These are phyloP conservation scores for Muscicapa striata DNA, from an alignment of 2,797 vertebrate species.

Conservation along the genomic window DNA sequence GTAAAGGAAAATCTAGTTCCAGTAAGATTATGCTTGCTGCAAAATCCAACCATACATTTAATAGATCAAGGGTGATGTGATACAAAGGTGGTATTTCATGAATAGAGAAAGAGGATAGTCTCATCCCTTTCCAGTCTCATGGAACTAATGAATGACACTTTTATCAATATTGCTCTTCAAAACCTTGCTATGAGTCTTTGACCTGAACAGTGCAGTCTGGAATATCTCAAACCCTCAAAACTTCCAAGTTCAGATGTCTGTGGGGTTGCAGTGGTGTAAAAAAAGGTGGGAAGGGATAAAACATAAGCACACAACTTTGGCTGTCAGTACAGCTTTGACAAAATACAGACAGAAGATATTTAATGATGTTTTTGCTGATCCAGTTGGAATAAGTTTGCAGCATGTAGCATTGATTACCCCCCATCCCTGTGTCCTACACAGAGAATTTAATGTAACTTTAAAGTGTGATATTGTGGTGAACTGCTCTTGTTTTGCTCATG, in stretches of 20 bases:
- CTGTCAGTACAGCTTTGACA: background rate
- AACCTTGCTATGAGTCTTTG: background rate
- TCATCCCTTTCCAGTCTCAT: background rate
- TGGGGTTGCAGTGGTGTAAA: background rate
- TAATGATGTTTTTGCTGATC: background rate
- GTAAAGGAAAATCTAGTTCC: background rate
- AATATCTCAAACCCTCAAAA: background rate
- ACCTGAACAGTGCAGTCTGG: background rate
- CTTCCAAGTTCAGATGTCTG: background rate
- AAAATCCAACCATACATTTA: background rate
- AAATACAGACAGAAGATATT: background rate
- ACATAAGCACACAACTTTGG: background rate
- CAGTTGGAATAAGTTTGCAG: background rate
- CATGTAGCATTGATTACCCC: background rate
- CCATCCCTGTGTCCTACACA: accelerated
- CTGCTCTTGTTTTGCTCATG: background rate
- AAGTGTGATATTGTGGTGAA: background rate
- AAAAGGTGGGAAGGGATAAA: background rate
- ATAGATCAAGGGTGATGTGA: background rate
- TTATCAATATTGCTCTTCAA: background rate
- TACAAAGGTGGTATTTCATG: background rate
- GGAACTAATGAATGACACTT: background rate
- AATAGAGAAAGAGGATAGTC: background rate
- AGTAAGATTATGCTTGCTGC: background rate
- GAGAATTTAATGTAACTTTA: background rate